Evolutionary conservation across 64 coral and sea anemone genomes (phyloP).

Genomic region (Montipora cactus): DNA sequence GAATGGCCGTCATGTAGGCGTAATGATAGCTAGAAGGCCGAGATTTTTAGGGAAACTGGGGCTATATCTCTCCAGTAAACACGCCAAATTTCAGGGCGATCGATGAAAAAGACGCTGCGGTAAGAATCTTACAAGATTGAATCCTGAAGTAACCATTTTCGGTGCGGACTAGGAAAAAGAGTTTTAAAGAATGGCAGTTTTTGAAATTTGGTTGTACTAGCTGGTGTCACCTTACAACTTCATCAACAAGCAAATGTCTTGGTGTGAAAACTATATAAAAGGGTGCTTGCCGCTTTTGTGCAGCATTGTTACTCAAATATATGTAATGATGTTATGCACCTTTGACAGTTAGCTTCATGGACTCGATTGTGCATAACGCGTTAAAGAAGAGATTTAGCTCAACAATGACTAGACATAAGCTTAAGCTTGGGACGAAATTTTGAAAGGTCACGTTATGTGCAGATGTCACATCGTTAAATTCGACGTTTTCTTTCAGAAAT

Average conservation of each 20-base stretch:
- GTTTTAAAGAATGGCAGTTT: conserved; percentile 52
- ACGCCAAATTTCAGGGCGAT: no score
- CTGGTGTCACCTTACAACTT: conserved; percentile 53
- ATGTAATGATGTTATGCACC: not conserved
- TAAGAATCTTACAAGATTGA: no score
- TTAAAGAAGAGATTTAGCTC: not conserved
- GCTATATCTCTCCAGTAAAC: no score
- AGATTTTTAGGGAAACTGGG: no score
- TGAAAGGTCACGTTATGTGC: not conserved
- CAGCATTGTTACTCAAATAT: not conserved
- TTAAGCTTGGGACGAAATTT: not conserved
- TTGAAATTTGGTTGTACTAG: not conserved
- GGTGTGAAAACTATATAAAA: not conserved
- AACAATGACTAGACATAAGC: not conserved
- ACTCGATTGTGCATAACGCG: not conserved
- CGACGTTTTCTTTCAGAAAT: conserved; percentile 3
- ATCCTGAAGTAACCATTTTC: no score
- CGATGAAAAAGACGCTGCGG: no score
- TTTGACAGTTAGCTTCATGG: not conserved
- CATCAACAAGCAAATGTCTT: not conserved
- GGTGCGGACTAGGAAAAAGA: no score
- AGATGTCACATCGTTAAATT: conserved; percentile 13
- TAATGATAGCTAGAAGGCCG: no score
- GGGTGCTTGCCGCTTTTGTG: not conserved
- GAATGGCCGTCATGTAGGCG: no score